Evolutionary conservation across 1,140 invertebrate genomes (phyloP).

Genomic region (Listronotus bonariensis): DNA sequence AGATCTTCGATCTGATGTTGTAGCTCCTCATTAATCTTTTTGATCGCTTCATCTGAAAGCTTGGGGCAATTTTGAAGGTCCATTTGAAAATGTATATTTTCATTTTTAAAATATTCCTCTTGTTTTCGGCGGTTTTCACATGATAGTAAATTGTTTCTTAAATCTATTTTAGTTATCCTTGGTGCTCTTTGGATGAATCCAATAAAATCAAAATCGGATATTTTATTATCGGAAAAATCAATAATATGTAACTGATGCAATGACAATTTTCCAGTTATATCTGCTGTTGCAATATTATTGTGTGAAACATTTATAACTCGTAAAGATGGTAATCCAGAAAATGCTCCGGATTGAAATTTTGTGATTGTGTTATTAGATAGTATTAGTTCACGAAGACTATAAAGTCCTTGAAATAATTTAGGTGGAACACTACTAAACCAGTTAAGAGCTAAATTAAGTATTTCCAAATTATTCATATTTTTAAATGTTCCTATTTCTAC

Average conservation of each 20-base stretch:
- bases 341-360: slow-evolving; percentile 39
- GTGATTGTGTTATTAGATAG: slow-evolving; percentile 40
- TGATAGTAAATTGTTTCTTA: slow-evolving; percentile 20
- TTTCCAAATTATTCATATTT: slow-evolving; percentile 42
- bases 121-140: slow-evolving; percentile 8
- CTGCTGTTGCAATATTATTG: slow-evolving; percentile 40
- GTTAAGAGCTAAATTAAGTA: slow-evolving; percentile 44
- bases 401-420: slow-evolving; percentile 38
- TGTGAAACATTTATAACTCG: slow-evolving; percentile 44
- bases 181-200: slow-evolving; percentile 41
- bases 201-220: slow-evolving; percentile 46
- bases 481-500: slow-evolving; percentile 54
- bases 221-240: slow-evolving; percentile 48
- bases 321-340: slow-evolving; percentile 44
- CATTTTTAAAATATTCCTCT: slow-evolving; percentile 2
- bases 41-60: not conserved
- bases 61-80: slow-evolving; percentile 1
- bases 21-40: slow-evolving; percentile 5
- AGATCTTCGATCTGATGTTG: no score
- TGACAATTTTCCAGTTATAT: slow-evolving; percentile 42
- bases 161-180: slow-evolving; percentile 37
- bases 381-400: slow-evolving; percentile 38
- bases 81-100: slow-evolving; percentile 2
- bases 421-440: slow-evolving; percentile 31
- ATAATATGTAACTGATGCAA: slow-evolving; percentile 44